These are phyloP conservation scores for Drosophila acutilabella DNA, from an alignment of 2,888 invertebrate species.

Conservation along the genomic window DNA sequence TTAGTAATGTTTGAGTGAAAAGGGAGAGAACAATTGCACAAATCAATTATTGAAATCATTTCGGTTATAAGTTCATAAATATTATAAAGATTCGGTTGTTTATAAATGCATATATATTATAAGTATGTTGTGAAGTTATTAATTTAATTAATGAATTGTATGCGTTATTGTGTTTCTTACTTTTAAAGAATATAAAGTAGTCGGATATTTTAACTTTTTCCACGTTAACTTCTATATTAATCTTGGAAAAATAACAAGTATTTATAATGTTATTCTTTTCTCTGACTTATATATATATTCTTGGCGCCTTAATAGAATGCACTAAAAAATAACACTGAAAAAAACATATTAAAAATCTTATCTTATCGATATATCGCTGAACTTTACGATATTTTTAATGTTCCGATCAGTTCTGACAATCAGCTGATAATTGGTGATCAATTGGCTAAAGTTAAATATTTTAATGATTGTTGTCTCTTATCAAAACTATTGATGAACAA, in stretches of 20 bases:
- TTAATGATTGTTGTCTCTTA: neutral
- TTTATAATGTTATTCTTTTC: too few species aligned
- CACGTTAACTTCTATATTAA: too few species aligned
- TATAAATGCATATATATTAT: neutral
- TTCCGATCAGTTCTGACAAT: neutral
- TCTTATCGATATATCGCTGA: neutral
- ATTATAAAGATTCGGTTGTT: neutral
- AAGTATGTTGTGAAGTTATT: neutral
- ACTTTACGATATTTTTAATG: neutral
- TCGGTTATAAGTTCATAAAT: neutral
- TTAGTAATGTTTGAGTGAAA: neutral
- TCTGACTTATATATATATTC: too few species aligned
- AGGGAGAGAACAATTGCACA: slow-evolving; percentile 45
- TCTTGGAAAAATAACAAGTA: too few species aligned
- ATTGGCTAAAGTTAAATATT: neutral
- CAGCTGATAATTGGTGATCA: neutral
- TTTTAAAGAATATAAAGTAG: too few species aligned
- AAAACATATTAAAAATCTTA: neutral
- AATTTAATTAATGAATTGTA: neutral
- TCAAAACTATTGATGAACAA: too few species aligned
- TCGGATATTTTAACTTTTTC: too few species aligned
- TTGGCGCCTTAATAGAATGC: neutral
- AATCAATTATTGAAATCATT: slow-evolving; percentile 53
- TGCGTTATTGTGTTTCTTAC: too few species aligned
- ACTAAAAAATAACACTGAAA: neutral